Percentiles rank a stretch among this genome's conserved stretches.
Evolutionary conservation across 2,888 invertebrate genomes (phyloP).

Genomic region (Ganaspis brasiliensis): DNA sequence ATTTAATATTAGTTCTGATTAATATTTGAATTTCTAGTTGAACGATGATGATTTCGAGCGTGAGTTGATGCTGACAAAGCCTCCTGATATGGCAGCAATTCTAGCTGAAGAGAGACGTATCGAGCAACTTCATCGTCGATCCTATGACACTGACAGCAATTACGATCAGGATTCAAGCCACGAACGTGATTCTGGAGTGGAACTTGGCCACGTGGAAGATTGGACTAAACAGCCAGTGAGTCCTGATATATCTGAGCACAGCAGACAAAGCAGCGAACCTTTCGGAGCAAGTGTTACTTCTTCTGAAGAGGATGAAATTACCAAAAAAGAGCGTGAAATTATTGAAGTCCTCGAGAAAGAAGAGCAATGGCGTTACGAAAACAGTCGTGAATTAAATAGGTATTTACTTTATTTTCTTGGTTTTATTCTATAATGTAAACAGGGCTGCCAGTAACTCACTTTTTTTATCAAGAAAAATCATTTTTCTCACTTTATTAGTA

Average conservation of each 20-base stretch:
- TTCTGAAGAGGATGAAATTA: conserved; percentile 89
- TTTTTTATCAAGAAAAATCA: too few species aligned
- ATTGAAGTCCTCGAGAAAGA: conserved; percentile 85
- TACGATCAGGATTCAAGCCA: conserved; percentile 80
- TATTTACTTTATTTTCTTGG: conserved; percentile 53
- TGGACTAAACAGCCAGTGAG: conserved; percentile 79
- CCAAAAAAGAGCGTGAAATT: conserved; percentile 85
- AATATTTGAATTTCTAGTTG: conserved; percentile 74
- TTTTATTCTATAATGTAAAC: too few species aligned
- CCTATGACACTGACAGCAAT: conserved; percentile 86
- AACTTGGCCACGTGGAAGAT: conserved; percentile 83
- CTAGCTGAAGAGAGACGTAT: conserved; percentile 90
- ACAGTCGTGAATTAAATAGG: conserved; percentile 76
- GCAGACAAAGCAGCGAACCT: conserved; percentile 91
- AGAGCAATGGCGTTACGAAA: conserved; percentile 83
- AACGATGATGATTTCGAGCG: conserved; percentile 87
- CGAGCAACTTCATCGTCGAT: conserved; percentile 89
- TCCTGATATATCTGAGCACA: conserved; percentile 84
- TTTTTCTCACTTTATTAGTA: conserved; percentile 46
- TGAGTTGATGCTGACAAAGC: conserved; percentile 86
- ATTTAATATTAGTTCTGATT: too few species aligned
- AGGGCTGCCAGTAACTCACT: too few species aligned
- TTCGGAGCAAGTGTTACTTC: conserved; percentile 88
- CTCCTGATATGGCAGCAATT: conserved; percentile 91
- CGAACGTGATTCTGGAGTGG: conserved; percentile 89